Conservation (phyloP, 2,113 vertebrate species). For the Rhadina sibilatrix region DNA sequence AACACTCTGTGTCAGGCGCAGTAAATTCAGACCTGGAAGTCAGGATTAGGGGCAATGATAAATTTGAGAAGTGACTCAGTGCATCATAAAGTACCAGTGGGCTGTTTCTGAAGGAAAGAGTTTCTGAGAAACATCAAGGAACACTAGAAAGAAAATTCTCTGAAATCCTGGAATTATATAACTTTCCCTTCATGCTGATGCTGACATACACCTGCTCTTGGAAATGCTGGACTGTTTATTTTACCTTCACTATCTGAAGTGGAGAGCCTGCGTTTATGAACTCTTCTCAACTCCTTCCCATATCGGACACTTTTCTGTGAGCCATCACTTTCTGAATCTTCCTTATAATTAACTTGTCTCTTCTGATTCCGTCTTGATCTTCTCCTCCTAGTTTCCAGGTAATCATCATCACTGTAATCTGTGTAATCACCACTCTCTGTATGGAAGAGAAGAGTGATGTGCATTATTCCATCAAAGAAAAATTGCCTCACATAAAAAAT, state of each 20-base stretch:
- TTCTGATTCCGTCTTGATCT: constrained; percentile 89
- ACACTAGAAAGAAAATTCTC: not conserved
- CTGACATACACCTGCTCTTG: not conserved
- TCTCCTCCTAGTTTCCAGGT: constrained; percentile 85
- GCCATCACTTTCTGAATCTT: constrained; percentile 93
- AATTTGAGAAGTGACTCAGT: not conserved
- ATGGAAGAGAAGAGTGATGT: not conserved
- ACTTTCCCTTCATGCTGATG: not conserved
- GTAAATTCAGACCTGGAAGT: not conserved
- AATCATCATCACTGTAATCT: constrained; percentile 87
- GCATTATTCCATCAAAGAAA: not conserved
- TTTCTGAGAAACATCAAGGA: not conserved
- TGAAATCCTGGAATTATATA: not conserved
- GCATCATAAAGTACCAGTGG: not conserved
- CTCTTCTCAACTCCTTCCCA: constrained; percentile 75
- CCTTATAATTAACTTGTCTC: constrained; percentile 93
- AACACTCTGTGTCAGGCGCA: not conserved
- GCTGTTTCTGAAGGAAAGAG: not conserved
- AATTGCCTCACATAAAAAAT: not conserved
- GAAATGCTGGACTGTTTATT: not conserved
- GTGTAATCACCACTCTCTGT: constrained; percentile 87
- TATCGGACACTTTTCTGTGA: constrained; percentile 80
- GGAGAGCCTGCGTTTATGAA: constrained; percentile 84
- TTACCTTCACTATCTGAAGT: constrained; percentile 94
- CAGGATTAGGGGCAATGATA: not conserved